Base-by-base conservation (phyloP, 2,888 invertebrate species). In the Anodontia alba region DNA sequence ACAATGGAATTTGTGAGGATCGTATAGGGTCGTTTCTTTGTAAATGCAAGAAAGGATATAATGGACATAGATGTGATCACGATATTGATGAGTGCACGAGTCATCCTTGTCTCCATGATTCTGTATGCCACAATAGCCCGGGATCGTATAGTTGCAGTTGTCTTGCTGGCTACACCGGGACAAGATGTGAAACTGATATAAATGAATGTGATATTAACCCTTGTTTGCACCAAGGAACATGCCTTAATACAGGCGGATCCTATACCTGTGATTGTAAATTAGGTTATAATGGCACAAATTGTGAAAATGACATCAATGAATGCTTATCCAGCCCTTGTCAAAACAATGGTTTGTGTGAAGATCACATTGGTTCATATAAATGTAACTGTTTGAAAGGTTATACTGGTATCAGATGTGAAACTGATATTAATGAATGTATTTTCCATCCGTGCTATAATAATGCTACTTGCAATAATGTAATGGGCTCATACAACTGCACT, bases 181-280 rank as follows among this genome's bases (percentile, higher is more conserved):
- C 10, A 23, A 17, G 3, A 15, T 62, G 62, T 62, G 33, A 62
- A 5, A 1, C 7, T 33, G 62, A 62, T 26, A 36, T 67, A 0
- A 62, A 77, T 42, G 29, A 66, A 31, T 77, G 77, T 67, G 20
- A 10, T 70, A 2, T 5, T 10, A 31, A 62, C 17, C 62, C 31
- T 10, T 62, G 62, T 33, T 26, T 8, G 23, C 31, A 62, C 20
- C 20, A 62, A 12, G 62, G 62, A 8, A 62, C 62, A 17, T 62
- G 62, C 20, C 15, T 17, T 12, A 62, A 62, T 33, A 33, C 31
- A 1, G 29, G 12, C 10, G 62, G 62, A n/a, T 62, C 62, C 7
- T 62, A 62, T 33, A 62, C 12, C 1, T 62, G 62, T 62, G 12
- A 2, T 8, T 62, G 62, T 20, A 62, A 33, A 33, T 1, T 1